Evolutionary conservation across 2,113 vertebrate species (phyloP).

Genomic region (Rattus norvegicus): GRCr8 NC_086020.1:231433001-231433500

Average conservation of each 20-base stretch:
- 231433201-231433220: neutral
- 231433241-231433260: neutral
- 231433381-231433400: neutral
- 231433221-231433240: neutral
- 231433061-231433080: neutral
- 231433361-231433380: neutral
- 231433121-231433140: neutral
- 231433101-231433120: neutral
- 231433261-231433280: neutral
- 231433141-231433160: neutral
- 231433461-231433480: neutral
- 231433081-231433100: neutral
- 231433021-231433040: neutral
- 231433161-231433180: neutral
- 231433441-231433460: neutral
- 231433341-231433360: neutral
- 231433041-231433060: neutral
- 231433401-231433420: neutral
- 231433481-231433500: no score
- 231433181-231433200: neutral
- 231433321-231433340: neutral
- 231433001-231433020: neutral
- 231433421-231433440: neutral
- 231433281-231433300: neutral
- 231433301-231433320: neutral